Conservation (phyloP, 2,797 vertebrate species). For the Sebastes matsubarae region DNA sequence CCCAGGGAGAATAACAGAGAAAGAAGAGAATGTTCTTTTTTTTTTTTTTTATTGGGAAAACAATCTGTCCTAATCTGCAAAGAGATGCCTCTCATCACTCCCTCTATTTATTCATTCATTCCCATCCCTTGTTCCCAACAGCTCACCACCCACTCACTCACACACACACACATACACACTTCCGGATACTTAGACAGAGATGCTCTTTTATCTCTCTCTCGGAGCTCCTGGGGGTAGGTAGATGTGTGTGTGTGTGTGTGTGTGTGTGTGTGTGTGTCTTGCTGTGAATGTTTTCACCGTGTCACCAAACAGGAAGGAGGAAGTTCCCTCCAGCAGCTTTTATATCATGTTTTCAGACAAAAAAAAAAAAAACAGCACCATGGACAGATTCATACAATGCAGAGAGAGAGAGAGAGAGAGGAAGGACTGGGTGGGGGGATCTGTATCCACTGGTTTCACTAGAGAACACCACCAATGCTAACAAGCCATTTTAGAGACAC, state of each 20-base stretch:
- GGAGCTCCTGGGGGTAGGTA: constrained; percentile 42
- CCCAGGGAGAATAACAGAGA: constrained; percentile 37
- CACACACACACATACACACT: constrained; percentile 5
- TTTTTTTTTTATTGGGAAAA: constrained; percentile 52
- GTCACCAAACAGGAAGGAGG: constrained; percentile 67
- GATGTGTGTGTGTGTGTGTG: constrained; percentile 3
- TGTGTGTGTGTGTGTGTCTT: constrained; percentile 12
- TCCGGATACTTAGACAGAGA: constrained; percentile 62
- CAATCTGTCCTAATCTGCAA: constrained; percentile 69
- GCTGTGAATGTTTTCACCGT: constrained; percentile 62
- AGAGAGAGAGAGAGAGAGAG: not conserved
- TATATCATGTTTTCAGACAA: constrained; percentile 32
- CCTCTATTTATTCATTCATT: constrained; percentile 55
- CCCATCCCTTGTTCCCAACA: constrained; percentile 47
- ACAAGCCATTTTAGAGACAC: constrained; percentile 7
- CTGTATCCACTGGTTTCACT: constrained; percentile 6
- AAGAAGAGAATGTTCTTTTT: constrained; percentile 50
- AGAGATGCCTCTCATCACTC: constrained; percentile 60
- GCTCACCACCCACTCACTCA: constrained; percentile 48
- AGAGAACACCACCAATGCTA: constrained; percentile 7
- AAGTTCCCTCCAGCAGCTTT: constrained; percentile 66
- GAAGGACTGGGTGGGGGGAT: not conserved
- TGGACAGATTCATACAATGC: constrained; percentile 28
- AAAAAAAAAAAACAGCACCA: constrained; percentile 19
- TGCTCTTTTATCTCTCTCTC: constrained; percentile 58